phyloP scores from a whole-genome alignment of 2,888 invertebrate species.

The Hirtodrosophila trivittata region DNA sequence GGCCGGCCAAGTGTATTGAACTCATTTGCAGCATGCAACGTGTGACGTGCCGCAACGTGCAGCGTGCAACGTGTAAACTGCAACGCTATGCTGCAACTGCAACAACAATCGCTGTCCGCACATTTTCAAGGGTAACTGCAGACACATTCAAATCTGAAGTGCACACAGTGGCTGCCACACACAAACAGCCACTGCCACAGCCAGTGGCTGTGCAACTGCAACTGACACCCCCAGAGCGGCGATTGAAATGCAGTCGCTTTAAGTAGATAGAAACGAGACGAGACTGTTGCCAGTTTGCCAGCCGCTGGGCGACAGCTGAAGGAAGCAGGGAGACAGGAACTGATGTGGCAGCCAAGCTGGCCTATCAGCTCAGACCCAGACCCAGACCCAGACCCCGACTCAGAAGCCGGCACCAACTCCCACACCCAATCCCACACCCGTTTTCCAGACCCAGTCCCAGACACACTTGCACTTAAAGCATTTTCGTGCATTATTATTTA shows the following conservation, averaged over 20 bases:
- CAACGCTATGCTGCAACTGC: constrained; percentile 35
- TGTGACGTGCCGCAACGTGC: constrained; percentile 28
- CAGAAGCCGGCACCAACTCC: not conserved
- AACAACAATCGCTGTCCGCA: constrained; percentile 38
- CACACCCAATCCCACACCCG: not conserved
- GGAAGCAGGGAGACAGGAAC: constrained; percentile 35
- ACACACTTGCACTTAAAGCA: constrained; percentile 65
- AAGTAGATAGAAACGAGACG: constrained; percentile 18
- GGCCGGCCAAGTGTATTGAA: constrained; percentile 74
- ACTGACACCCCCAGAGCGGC: constrained; percentile 11
- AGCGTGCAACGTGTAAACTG: constrained; percentile 35
- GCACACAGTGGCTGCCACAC: constrained; percentile 37
- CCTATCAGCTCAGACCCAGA: constrained; percentile 18
- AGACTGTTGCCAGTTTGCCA: constrained; percentile 52
- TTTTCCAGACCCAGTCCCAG: constrained; percentile 12
- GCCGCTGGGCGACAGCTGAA: constrained; percentile 11
- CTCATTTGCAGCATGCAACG: constrained; percentile 60
- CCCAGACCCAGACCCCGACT: constrained; percentile 2
- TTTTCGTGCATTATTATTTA: constrained; percentile 79
- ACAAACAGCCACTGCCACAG: not conserved
- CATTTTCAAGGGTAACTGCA: constrained; percentile 79
- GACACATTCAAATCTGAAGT: constrained; percentile 72
- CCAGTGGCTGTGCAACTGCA: constrained; percentile 1
- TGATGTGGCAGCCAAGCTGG: constrained; percentile 16
- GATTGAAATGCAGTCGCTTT: constrained; percentile 19